These are phyloP conservation scores for Xiphophorus maculatus DNA, from an alignment of 2,113 vertebrate genomes.

Conservation along the genomic window DNA sequence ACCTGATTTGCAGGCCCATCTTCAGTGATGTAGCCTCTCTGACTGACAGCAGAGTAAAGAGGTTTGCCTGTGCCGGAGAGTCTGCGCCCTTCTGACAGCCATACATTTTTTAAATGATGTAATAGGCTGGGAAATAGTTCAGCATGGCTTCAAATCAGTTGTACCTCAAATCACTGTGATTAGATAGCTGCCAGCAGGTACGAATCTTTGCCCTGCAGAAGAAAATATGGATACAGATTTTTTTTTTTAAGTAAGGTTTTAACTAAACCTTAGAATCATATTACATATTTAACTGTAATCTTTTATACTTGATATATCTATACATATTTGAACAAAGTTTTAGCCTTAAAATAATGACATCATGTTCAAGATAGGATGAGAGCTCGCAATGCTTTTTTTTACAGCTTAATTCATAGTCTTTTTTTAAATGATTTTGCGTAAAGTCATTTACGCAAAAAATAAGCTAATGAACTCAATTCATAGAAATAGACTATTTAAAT, in stretches of 20 bases:
- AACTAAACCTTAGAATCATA: background rate
- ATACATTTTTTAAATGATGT: background rate
- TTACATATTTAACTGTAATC: too few relatives aligned
- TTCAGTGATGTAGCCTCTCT: background rate
- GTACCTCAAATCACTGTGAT: background rate
- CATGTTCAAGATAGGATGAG: background rate
- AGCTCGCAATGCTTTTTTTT: too few relatives aligned
- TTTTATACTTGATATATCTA: background rate
- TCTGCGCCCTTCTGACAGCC: slow-evolving; percentile 12
- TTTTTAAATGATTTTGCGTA: too few relatives aligned
- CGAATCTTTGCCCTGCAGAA: background rate
- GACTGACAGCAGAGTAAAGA: slow-evolving; percentile 22
- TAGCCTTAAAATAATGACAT: background rate
- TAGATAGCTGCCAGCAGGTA: background rate
- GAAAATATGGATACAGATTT: background rate
- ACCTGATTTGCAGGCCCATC: background rate
- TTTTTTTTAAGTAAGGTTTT: background rate
- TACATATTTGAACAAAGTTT: background rate
- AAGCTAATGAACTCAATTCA: background rate
- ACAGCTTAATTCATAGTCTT: too few relatives aligned
- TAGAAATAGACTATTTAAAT: background rate
- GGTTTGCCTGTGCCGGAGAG: background rate
- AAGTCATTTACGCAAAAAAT: too few relatives aligned
- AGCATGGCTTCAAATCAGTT: background rate
- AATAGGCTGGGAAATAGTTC: background rate